Percentiles rank a stretch among this genome's conserved stretches.
These are phyloP conservation scores for Cerastoderma edule DNA, from an alignment of 2,888 invertebrate species.

Conservation along the genomic window DNA sequence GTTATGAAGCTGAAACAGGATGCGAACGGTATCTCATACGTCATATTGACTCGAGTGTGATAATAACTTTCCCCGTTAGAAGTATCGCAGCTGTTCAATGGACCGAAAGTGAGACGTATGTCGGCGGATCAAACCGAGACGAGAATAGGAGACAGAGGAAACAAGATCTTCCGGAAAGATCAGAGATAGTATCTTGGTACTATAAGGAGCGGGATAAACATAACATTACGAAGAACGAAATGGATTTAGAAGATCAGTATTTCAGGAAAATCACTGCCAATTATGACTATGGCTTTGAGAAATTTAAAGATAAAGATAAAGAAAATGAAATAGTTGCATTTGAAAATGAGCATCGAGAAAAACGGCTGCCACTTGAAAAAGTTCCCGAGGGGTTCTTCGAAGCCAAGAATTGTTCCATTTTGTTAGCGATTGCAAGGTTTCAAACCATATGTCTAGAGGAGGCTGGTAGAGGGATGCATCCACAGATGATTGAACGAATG, in stretches of 20 bases:
- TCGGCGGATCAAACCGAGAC: neutral
- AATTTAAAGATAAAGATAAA: neutral
- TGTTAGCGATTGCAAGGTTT: slow-evolving; percentile 32
- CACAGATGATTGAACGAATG: slow-evolving; percentile 52
- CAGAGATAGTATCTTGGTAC: slow-evolving; percentile 41
- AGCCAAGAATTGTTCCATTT: slow-evolving; percentile 43
- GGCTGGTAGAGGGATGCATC: slow-evolving; percentile 56
- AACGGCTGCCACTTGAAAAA: slow-evolving; percentile 26
- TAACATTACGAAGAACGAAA: neutral
- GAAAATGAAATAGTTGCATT: neutral
- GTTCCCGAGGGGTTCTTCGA: slow-evolving; percentile 51
- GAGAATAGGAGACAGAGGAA: slow-evolving; percentile 7
- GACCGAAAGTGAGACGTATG: slow-evolving; percentile 23
- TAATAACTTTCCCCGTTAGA: slow-evolving; percentile 39
- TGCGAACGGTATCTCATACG: slow-evolving; percentile 3
- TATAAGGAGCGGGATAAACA: neutral
- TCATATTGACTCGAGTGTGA: slow-evolving; percentile 7
- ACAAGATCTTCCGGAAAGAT: slow-evolving; percentile 6
- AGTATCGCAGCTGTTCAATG: slow-evolving; percentile 47
- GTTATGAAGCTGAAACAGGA: neutral
- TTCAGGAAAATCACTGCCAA: slow-evolving; percentile 22
- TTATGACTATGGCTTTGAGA: neutral
- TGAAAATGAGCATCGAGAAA: neutral
- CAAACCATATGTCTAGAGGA: slow-evolving; percentile 49
- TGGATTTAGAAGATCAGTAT: neutral